These are phyloP conservation scores for Trichonephila inaurata DNA, from an alignment of 1,140 invertebrate species.

Conservation along the genomic window DNA sequence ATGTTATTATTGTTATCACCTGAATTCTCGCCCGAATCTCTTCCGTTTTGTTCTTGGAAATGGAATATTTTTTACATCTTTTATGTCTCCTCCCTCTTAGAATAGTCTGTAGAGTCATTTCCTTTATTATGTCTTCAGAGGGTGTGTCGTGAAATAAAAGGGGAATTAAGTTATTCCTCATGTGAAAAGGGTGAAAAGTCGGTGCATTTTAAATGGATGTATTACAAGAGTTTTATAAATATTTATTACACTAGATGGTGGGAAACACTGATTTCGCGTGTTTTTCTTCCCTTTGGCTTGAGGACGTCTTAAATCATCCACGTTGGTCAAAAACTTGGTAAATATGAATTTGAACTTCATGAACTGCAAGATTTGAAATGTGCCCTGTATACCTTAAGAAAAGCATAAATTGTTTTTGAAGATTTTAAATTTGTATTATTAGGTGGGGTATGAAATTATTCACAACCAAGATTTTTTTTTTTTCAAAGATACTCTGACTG, in stretches of 20 bases:
- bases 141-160: neutral
- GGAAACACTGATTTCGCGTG: neutral
- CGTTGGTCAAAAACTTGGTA: too few species aligned
- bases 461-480: too few species aligned
- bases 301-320: neutral
- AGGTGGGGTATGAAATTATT: too few species aligned
- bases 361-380: too few species aligned
- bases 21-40: neutral
- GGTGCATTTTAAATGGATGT: neutral
- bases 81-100: neutral
- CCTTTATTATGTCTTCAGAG: neutral
- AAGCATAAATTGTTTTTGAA: too few species aligned
- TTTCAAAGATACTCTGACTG: too few species aligned
- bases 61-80: neutral
- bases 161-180: neutral
- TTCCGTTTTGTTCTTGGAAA: neutral
- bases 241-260: neutral
- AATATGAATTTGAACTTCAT: too few species aligned
- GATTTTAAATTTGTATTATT: too few species aligned
- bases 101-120: conserved; percentile 1
- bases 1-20: conserved; percentile 28
- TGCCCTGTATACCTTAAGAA: too few species aligned
- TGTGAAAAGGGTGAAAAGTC: neutral
- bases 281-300: neutral
- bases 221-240: neutral